A percentile compares a stretch with the other conserved stretches of the same genome.
These are phyloP conservation scores for Papilio aristodemus DNA, from an alignment of 1,140 invertebrate species.

Conservation along the genomic window DNA sequence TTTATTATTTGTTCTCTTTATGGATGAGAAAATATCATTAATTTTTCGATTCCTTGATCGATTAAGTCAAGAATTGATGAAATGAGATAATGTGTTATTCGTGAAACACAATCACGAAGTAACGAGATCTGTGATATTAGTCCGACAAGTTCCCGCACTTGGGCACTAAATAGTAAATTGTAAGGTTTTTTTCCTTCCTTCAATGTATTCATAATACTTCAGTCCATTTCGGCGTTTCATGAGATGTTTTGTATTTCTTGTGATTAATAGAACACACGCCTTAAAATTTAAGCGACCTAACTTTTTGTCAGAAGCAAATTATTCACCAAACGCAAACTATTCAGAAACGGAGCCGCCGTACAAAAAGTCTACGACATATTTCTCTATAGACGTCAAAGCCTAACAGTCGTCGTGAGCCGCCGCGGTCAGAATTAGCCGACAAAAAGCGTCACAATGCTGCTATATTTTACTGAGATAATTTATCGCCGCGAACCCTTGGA, in stretches of 20 bases:
- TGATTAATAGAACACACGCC: constrained; percentile 19
- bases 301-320: constrained; percentile 24
- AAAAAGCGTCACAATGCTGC: constrained; percentile 42
- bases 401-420: background rate
- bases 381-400: constrained; percentile 27
- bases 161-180: too few relatives aligned
- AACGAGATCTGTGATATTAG: background rate
- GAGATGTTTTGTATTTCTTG: background rate
- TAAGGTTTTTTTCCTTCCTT: too few relatives aligned
- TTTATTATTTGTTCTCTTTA: constrained; percentile 2
- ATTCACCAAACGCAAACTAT: constrained; percentile 28
- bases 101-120: background rate
- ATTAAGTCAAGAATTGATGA: constrained; percentile 8
- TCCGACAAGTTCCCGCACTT: background rate
- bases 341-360: constrained; percentile 1
- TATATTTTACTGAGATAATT: constrained; percentile 41
- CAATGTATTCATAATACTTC: background rate
- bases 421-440: constrained; percentile 32
- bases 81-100: background rate
- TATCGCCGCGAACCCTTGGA: constrained; percentile 31
- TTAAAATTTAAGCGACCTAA: background rate
- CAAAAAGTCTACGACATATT: constrained; percentile 31
- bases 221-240: background rate
- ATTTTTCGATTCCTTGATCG: background rate
- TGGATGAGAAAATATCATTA: background rate